Conservation (phyloP, 2,888 invertebrate species). For the Acrocyrtus sp. region DNA sequence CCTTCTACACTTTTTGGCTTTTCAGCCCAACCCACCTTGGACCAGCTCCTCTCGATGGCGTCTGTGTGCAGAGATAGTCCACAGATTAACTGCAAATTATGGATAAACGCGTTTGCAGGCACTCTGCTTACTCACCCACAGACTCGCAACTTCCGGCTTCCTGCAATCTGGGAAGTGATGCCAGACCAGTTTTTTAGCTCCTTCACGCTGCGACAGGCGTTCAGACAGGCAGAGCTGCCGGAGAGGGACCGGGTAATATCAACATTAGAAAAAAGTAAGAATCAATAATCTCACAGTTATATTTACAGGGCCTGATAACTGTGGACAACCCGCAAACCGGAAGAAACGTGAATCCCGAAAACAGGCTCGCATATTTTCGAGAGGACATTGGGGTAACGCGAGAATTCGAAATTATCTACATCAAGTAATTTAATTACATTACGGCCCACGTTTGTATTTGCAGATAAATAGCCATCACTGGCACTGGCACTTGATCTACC, state of each 20-base stretch:
- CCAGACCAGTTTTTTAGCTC: conserved; percentile 77
- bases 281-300: too few relatives aligned
- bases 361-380: conserved; percentile 85
- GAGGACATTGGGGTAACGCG: conserved; percentile 75
- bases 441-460: too few relatives aligned
- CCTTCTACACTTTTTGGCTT: conserved; percentile 36
- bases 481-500: conserved; percentile 92
- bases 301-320: too few relatives aligned
- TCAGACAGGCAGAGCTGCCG: conserved; percentile 34
- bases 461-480: conserved; percentile 90
- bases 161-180: conserved; percentile 80
- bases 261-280: too few relatives aligned
- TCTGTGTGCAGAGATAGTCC: conserved; percentile 72
- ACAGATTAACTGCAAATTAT: conserved; percentile 76
- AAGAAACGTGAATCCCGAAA: conserved; percentile 78
- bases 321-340: conserved; percentile 72
- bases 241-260: conserved; percentile 43
- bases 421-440: not conserved
- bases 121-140: conserved; percentile 79
- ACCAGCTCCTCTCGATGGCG: conserved; percentile 78
- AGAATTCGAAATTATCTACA: not conserved
- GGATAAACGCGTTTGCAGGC: conserved; percentile 82
- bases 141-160: conserved; percentile 76
- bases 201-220: conserved; percentile 15
- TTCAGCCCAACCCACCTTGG: conserved; percentile 76